phyloP scores from a whole-genome alignment of 2,888 invertebrate species.

The Apodemia mormo region DNA sequence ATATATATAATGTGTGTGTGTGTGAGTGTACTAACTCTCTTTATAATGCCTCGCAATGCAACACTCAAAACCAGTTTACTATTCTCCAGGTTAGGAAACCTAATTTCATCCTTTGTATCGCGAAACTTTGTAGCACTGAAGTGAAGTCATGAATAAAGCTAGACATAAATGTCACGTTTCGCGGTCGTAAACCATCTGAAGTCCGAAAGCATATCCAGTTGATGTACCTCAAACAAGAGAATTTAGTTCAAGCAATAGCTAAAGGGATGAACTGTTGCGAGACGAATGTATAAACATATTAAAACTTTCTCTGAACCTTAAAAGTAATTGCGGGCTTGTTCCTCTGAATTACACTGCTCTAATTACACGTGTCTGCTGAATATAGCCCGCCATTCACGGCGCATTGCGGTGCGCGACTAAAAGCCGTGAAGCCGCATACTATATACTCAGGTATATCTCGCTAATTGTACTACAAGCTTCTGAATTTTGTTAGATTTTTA shows the following conservation, averaged over 20 bases:
- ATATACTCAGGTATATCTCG: not conserved
- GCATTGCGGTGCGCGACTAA: slow-evolving; percentile 26
- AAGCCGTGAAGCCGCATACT: slow-evolving; percentile 23
- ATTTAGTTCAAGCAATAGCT: slow-evolving; percentile 15
- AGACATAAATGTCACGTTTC: slow-evolving; percentile 12
- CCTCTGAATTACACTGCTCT: slow-evolving; percentile 29
- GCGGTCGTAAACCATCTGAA: not conserved
- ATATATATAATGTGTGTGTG: no score
- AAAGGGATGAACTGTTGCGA: slow-evolving; percentile 5
- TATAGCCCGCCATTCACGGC: slow-evolving; percentile 24
- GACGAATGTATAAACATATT: slow-evolving; percentile 30
- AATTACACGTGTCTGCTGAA: slow-evolving; percentile 30
- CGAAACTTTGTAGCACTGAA: slow-evolving; percentile 6
- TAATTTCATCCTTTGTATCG: not conserved
- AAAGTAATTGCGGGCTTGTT: slow-evolving; percentile 32
- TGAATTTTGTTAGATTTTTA: not conserved
- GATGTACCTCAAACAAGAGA: slow-evolving; percentile 13
- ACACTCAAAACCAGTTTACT: not conserved
- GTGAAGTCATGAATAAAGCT: slow-evolving; percentile 8
- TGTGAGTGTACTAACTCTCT: not conserved
- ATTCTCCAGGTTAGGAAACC: not conserved
- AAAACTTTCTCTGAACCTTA: slow-evolving; percentile 28
- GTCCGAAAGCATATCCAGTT: slow-evolving; percentile 5
- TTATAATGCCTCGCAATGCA: not conserved
- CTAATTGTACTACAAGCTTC: slow-evolving; percentile 1